Evolutionary conservation across 2,888 invertebrate species (phyloP).

Genomic region (Shargacucullia verbasci): DNA sequence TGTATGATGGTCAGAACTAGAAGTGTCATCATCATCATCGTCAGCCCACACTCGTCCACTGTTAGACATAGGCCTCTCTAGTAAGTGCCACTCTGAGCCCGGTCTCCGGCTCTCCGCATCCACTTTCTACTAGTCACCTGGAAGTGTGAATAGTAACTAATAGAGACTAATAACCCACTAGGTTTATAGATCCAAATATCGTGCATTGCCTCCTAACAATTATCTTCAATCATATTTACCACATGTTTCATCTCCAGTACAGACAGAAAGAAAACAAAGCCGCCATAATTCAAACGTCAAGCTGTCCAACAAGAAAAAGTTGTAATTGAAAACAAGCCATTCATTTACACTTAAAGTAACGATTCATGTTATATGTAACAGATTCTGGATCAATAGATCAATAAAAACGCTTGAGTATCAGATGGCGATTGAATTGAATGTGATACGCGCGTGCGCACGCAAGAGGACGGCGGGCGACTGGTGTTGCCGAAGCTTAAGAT

Average conservation of each 20-base stretch:
- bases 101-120: too few relatives aligned
- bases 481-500: constrained; percentile 7
- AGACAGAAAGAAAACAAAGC: constrained; percentile 8
- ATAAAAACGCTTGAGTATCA: constrained; percentile 46
- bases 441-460: constrained; percentile 53
- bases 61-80: too few relatives aligned
- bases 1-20: too few relatives aligned
- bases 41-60: too few relatives aligned
- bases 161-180: constrained; percentile 16
- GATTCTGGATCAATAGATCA: constrained; percentile 36
- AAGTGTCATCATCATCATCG: too few relatives aligned
- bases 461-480: constrained; percentile 7
- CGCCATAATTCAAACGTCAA: constrained; percentile 19
- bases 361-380: constrained; percentile 40
- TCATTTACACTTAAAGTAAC: constrained; percentile 28
- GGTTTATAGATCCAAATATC: constrained; percentile 13
- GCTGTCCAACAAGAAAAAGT: constrained; percentile 14
- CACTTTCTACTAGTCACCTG: too few relatives aligned
- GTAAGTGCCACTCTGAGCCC: too few relatives aligned
- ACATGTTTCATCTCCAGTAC: constrained; percentile 3
- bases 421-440: constrained; percentile 43
- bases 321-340: constrained; percentile 17
- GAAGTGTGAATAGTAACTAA: neutral
- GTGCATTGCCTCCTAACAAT: constrained; percentile 17
- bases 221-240: constrained; percentile 15